Evolutionary conservation across 2,797 vertebrate genomes (phyloP).

Genomic region (Poeciliopsis paucimaculata): DNA sequence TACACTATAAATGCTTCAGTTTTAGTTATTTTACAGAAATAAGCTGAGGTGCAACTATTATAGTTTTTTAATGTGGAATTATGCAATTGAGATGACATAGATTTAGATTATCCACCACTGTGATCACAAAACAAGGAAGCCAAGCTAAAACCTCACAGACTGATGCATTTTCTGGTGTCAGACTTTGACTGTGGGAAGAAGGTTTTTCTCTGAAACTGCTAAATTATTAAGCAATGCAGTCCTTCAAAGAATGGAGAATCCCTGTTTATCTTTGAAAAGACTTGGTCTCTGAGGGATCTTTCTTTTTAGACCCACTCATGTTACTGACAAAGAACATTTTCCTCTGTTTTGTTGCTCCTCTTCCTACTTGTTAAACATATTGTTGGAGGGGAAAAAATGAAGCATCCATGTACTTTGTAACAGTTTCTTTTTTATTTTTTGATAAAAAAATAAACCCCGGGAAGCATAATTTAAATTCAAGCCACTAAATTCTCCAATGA

Average conservation of each 20-base stretch:
- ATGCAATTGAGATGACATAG: neutral
- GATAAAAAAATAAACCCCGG: neutral
- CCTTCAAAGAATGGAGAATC: conserved; percentile 1
- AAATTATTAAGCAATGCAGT: neutral
- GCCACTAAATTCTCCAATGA: neutral
- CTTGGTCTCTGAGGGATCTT: conserved; percentile 1
- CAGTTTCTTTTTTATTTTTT: neutral
- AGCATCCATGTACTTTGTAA: neutral
- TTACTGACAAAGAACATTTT: conserved; percentile 1
- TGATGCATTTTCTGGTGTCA: neutral
- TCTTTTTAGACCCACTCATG: neutral
- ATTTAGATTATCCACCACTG: neutral
- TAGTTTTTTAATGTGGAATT: neutral
- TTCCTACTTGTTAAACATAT: neutral
- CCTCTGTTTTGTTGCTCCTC: neutral
- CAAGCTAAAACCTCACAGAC: neutral
- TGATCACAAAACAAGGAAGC: neutral
- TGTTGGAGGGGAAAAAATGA: neutral
- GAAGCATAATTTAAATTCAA: neutral
- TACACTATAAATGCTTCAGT: neutral
- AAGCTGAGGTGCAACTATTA: neutral
- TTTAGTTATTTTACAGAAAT: neutral
- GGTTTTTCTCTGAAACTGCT: conserved; percentile 1
- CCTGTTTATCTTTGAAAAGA: conserved; percentile 1
- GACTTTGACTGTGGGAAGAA: conserved; percentile 2